Evolutionary conservation across 2,113 vertebrate genomes (phyloP).

Genomic region (Ictalurus furcatus): DNA sequence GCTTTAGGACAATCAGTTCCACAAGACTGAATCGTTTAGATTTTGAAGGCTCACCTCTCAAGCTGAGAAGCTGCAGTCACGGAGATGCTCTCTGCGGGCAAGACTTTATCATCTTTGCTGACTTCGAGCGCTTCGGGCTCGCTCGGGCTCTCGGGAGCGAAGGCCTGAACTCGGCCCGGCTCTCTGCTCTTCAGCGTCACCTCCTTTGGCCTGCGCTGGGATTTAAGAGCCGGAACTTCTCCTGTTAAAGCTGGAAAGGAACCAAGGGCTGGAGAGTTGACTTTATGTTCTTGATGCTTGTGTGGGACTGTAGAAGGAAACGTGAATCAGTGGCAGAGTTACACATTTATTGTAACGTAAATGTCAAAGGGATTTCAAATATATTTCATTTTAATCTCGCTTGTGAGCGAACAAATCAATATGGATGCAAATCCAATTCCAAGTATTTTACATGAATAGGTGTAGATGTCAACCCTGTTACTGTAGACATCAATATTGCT

Average conservation of each 20-base stretch:
- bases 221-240: slow-evolving; percentile 13
- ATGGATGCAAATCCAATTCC: neutral
- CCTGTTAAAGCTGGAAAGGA: neutral
- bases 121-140: slow-evolving; percentile 6
- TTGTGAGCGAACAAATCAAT: neutral
- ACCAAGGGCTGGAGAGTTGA: neutral
- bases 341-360: neutral
- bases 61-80: slow-evolving; percentile 4
- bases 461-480: neutral
- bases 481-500: neutral
- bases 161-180: slow-evolving; percentile 54
- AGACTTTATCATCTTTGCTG: neutral
- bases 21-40: neutral
- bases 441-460: neutral
- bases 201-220: slow-evolving; percentile 53
- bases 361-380: neutral
- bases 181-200: slow-evolving; percentile 59
- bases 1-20: neutral
- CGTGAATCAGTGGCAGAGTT: neutral
- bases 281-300: slow-evolving; percentile 15
- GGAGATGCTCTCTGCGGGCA: neutral
- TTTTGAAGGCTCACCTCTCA: slow-evolving; percentile 49
- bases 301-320: neutral
- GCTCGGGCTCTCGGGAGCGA: slow-evolving; percentile 45
- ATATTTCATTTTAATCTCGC: neutral